Evolutionary conservation across 2,113 vertebrate genomes (phyloP).

Genomic region (Stomatorhinus ivindoensis): DNA sequence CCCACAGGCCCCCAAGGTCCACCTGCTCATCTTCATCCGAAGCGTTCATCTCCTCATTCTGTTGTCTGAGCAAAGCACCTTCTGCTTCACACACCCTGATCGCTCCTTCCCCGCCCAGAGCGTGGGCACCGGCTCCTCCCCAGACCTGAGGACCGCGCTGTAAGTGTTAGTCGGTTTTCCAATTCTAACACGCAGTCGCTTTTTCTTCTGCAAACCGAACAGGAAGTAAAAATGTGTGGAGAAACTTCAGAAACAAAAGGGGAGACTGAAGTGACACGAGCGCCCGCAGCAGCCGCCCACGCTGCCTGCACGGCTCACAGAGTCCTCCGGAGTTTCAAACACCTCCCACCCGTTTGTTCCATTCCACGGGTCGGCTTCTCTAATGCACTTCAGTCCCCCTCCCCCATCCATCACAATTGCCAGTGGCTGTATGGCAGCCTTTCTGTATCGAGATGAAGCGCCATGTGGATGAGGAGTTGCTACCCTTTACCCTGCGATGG

Average conservation of each 20-base stretch:
- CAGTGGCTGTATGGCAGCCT: not conserved
- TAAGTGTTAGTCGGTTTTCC: not conserved
- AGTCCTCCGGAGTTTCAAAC: conserved; percentile 11
- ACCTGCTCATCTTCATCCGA: not conserved
- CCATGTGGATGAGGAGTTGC: not conserved
- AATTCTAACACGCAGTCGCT: not conserved
- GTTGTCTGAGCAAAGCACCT: too few relatives aligned
- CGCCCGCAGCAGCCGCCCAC: conserved; percentile 17
- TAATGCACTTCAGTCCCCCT: not conserved
- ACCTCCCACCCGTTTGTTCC: conserved; percentile 7
- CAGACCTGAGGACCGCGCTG: conserved; percentile 30
- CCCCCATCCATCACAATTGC: too few relatives aligned
- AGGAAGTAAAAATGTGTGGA: conserved; percentile 4
- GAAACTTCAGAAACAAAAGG: not conserved
- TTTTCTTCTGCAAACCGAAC: not conserved
- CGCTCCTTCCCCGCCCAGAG: conserved; percentile 50
- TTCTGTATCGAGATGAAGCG: not conserved
- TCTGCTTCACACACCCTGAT: conserved; percentile 45
- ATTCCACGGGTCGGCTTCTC: not conserved
- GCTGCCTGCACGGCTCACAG: conserved; percentile 6
- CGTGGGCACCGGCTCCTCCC: conserved; percentile 41
- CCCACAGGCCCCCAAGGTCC: not conserved
- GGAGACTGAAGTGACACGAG: not conserved
- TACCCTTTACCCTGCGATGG: not conserved
- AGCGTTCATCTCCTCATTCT: not conserved